phyloP scores from a whole-genome alignment of 1,140 invertebrate species.

The Helicoverpa zea region DNA sequence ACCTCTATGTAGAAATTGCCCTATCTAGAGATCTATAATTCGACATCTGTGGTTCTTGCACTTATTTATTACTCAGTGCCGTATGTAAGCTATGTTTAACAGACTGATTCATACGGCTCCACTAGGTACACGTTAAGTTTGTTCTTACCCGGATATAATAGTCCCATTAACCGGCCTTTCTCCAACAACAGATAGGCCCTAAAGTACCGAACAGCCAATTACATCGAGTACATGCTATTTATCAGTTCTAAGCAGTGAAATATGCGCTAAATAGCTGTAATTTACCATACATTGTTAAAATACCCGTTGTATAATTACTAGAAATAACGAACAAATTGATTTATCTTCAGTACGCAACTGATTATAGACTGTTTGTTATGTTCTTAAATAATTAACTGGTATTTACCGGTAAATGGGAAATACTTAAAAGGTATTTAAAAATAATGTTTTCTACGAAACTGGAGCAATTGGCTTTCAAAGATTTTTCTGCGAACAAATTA shows the following conservation, averaged over 20 bases:
- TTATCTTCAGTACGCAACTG: constrained; percentile 5
- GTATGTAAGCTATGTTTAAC: constrained; percentile 29
- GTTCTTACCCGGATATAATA: constrained; percentile 37
- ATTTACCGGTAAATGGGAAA: background rate
- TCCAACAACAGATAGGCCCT: constrained; percentile 39
- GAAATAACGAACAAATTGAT: constrained; percentile 20
- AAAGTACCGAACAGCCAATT: constrained; percentile 30
- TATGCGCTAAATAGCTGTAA: constrained; percentile 26
- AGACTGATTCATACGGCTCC: constrained; percentile 25
- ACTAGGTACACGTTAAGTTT: constrained; percentile 3
- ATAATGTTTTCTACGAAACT: background rate
- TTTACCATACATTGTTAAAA: constrained; percentile 33
- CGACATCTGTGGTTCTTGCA: background rate
- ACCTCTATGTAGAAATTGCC: background rate
- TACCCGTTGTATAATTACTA: constrained; percentile 16
- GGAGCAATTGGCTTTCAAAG: too few species aligned
- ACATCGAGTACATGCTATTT: constrained; percentile 2
- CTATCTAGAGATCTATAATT: background rate
- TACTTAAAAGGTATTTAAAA: background rate
- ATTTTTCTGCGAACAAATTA: too few species aligned
- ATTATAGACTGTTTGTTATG: constrained; percentile 1
- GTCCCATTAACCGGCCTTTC: constrained; percentile 8
- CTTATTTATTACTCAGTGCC: background rate
- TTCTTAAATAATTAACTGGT: background rate
- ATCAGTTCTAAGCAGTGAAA: constrained; percentile 18